These are phyloP conservation scores for Isaurus tuberculatus DNA, from an alignment of 92 coral and sea anemone species.

Conservation along the genomic window DNA sequence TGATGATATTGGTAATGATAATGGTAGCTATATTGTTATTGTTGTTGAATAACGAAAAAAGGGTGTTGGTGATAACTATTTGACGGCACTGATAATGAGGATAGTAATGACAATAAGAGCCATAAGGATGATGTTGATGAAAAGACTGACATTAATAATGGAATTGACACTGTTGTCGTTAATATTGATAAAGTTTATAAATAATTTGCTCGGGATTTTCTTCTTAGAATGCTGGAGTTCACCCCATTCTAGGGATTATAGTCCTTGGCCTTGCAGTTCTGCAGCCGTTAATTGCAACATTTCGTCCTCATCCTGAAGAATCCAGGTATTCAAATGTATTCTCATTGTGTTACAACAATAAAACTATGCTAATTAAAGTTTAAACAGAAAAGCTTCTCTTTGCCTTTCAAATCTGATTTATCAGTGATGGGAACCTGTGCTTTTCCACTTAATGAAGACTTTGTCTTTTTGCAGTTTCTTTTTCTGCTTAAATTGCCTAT, in stretches of 20 bases:
- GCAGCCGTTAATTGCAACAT: conserved; percentile 82
- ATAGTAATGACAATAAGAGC: not conserved
- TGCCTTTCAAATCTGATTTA: no score
- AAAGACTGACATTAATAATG: not conserved
- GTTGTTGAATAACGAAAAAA: not conserved
- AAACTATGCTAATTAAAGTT: no score
- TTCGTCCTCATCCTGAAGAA: conserved; percentile 82
- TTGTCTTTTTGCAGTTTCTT: no score
- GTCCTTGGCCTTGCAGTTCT: conserved; percentile 68
- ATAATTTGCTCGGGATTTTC: not conserved
- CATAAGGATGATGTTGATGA: not conserved
- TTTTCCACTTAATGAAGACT: no score
- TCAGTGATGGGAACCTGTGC: no score
- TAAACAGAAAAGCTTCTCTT: no score
- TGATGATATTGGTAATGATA: not conserved
- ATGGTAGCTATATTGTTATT: not conserved
- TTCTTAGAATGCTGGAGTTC: conserved; percentile 67
- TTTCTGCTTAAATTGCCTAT: no score
- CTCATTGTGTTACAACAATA: not conserved
- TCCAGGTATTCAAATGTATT: conserved; percentile 57
- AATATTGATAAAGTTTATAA: no score
- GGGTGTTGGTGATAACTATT: not conserved
- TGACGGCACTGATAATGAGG: not conserved
- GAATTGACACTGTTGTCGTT: not conserved
- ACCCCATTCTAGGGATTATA: conserved; percentile 74